These are phyloP conservation scores for Drosophila anceps DNA, from an alignment of 2,888 invertebrate genomes.

Conservation along the genomic window DNA sequence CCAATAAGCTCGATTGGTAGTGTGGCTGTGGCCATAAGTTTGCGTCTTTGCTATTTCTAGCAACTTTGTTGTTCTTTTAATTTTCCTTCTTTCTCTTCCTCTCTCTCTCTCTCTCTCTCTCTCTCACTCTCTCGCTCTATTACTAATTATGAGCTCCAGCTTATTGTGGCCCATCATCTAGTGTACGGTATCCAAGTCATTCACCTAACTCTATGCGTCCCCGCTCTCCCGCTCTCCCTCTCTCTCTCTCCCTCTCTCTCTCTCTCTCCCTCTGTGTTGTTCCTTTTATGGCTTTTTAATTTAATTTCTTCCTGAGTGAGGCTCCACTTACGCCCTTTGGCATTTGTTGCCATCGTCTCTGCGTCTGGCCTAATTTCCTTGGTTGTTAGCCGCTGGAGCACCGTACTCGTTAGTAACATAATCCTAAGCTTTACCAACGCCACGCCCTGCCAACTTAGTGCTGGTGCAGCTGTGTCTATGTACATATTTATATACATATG, in stretches of 20 bases:
- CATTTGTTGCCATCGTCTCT: slow-evolving; percentile 32
- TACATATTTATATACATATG: background rate
- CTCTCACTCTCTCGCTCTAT: background rate
- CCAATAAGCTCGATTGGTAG: background rate
- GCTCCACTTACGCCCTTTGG: background rate
- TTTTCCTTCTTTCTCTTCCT: background rate
- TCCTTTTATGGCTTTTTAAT: slow-evolving; percentile 42
- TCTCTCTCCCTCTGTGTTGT: slow-evolving; percentile 3
- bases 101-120: background rate
- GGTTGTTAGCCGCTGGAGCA: slow-evolving; percentile 28
- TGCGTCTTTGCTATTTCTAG: background rate
- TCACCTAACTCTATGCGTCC: background rate
- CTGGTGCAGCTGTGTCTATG: background rate
- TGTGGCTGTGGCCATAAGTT: background rate
- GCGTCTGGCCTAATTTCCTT: slow-evolving; percentile 64
- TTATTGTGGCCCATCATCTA: slow-evolving; percentile 1
- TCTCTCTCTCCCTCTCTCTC: background rate
- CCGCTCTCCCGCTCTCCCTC: background rate
- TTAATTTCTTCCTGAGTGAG: slow-evolving; percentile 32
- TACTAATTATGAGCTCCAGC: slow-evolving; percentile 23
- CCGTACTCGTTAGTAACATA: slow-evolving; percentile 72
- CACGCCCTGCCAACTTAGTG: slow-evolving; percentile 17
- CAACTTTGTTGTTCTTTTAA: background rate
- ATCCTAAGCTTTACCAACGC: slow-evolving; percentile 60
- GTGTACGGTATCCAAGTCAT: slow-evolving; percentile 3